Evolutionary conservation across 1,140 invertebrate species (phyloP).

Genomic region (Drosophila nannoptera): DNA sequence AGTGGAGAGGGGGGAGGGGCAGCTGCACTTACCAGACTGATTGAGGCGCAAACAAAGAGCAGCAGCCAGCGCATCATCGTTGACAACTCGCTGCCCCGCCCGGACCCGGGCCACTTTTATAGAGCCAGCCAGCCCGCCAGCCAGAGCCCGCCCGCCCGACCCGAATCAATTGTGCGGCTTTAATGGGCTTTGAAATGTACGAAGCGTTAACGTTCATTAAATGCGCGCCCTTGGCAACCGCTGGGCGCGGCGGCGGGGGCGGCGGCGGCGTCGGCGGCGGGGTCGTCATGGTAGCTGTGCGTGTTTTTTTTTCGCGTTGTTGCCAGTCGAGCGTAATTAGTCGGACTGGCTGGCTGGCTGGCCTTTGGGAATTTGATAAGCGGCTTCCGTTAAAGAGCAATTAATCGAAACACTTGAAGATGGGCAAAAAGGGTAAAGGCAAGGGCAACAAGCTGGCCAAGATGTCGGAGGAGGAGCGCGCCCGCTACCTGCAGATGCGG

Average conservation of each 20-base stretch:
- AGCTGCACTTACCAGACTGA: background rate
- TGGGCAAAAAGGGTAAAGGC: conserved; percentile 84
- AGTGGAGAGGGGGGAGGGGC: too few species aligned
- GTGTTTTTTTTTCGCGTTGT: conserved; percentile 31
- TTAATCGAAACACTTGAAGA: conserved; percentile 59
- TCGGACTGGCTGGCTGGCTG: conserved; percentile 31
- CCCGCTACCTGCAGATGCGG: conserved; percentile 87
- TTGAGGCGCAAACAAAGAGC: background rate
- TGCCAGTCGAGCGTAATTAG: conserved; percentile 44
- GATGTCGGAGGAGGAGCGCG: conserved; percentile 89
- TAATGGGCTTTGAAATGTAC: conserved; percentile 37
- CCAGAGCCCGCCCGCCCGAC: background rate
- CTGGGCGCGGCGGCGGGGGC: too few species aligned
- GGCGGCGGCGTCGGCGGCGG: too few species aligned
- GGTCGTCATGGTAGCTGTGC: conserved; percentile 34
- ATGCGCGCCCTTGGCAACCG: conserved; percentile 27
- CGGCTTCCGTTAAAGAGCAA: conserved; percentile 29
- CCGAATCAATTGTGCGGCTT: conserved; percentile 25
- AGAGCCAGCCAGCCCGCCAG: background rate
- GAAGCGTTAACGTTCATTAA: conserved; percentile 27
- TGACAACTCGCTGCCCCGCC: background rate
- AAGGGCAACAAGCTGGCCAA: conserved; percentile 87
- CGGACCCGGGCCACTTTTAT: conserved; percentile 19
- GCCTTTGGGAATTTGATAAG: conserved; percentile 57
- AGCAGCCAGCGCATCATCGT: conserved; percentile 5